A percentile compares a stretch with the other conserved stretches of the same genome.
Evolutionary conservation across 2,113 vertebrate genomes (phyloP).

Genomic region (Myotis brandtii): DNA sequence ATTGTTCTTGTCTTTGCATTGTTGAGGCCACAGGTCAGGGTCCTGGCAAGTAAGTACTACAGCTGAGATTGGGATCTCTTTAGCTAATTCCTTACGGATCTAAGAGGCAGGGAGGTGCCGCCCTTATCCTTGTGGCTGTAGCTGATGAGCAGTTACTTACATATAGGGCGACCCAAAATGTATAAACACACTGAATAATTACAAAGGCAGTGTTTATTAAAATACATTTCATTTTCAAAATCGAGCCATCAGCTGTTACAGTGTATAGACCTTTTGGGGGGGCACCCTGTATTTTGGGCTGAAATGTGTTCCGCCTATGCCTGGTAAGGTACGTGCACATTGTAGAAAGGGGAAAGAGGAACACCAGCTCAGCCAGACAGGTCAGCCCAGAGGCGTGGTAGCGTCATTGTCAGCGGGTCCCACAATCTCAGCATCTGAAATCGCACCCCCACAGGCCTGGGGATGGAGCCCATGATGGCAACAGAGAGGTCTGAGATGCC

Average conservation of each 20-base stretch:
- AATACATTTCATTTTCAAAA: too few species aligned
- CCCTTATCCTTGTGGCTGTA: background rate
- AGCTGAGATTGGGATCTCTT: background rate
- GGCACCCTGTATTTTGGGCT: background rate
- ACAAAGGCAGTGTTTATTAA: too few species aligned
- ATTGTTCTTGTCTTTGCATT: background rate
- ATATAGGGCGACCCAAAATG: too few species aligned
- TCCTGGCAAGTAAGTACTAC: background rate
- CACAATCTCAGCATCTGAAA: background rate
- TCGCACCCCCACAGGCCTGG: background rate
- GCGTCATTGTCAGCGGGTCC: background rate
- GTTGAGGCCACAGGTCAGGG: background rate
- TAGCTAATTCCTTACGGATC: background rate
- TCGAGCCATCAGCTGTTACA: too few species aligned
- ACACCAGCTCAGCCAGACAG: background rate
- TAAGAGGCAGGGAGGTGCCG: background rate
- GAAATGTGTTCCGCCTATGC: background rate
- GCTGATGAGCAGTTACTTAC: background rate
- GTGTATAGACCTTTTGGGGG: too few species aligned
- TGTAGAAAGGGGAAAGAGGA: background rate
- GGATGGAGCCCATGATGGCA: background rate
- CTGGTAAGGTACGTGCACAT: background rate
- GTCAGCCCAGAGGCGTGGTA: background rate
- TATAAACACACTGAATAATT: too few species aligned
- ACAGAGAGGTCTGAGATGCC: background rate